Base-by-base conservation (phyloP, 2,797 vertebrate species). In the Pseudopleuronectes americanus region DNA sequence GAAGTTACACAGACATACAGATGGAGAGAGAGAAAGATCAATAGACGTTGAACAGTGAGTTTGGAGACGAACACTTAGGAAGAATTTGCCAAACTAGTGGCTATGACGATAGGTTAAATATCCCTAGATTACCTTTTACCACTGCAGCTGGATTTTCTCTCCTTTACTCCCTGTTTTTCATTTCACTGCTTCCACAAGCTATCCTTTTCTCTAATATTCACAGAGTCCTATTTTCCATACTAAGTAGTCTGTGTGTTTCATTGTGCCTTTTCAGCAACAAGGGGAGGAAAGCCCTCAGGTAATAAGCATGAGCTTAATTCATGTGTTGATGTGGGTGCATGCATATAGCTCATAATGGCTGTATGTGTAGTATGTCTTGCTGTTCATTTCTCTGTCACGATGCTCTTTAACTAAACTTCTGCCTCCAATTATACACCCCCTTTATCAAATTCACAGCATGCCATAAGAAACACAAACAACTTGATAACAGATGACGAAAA, bases 211-310 rank as follows among this genome's bases (percentile, higher is more conserved):
- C n/a, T 17, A 38, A 33, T 22, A 75, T 59, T 59, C 45, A 70
- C 57, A 61, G 9, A 65, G 36, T 59, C 38, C 68, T 28, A 86
- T 77, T 85, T 87, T 82, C 74, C 68, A 86, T 43, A 65, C 31
- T 4, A 49, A 69, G 56, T 24, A 65, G 47, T 45, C 45, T n/a
- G 7, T 28, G 76, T 67, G 74, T 71, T 71, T 63, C 68, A 77
- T 77, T 86, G 64, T 87, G 85, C 77, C 45, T 75, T 57, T 67
- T 84, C 82, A 84, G 84, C 77, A 84, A 76, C 65, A 41, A 51
- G 21, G 41, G 24, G 54, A 84, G 72, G 3, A 52, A 52, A 64
- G 65, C 61, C 76, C 75, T 84, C 38, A 43, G 72, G 60, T 81
- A 81, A 84, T 77, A 19, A 45, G 74, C 47, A 71, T 62, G 38